Evolutionary conservation across 2,113 vertebrate species (phyloP).

Genomic region (Muntiacus reevesi): DNA sequence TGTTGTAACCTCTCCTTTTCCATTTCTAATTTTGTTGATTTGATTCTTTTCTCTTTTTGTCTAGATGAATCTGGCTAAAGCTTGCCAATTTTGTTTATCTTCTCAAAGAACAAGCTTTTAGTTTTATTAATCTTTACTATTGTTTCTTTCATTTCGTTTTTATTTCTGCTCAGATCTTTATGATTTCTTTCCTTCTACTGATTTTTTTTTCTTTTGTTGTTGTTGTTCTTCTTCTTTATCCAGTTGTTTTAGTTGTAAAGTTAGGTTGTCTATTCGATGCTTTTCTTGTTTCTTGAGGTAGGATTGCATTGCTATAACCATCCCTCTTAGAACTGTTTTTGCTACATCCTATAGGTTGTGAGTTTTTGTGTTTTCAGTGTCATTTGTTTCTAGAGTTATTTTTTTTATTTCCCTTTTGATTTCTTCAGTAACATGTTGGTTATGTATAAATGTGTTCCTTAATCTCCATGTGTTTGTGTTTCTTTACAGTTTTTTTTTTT

Average conservation of each 20-base stretch:
- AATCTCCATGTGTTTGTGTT: not conserved
- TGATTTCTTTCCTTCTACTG: not conserved
- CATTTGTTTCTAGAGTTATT: not conserved
- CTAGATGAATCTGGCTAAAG: not conserved
- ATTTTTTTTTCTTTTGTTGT: no score
- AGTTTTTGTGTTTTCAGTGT: not conserved
- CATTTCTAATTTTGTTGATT: not conserved
- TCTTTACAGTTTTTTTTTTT: not conserved
- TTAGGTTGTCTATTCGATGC: not conserved
- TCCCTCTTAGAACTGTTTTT: not conserved
- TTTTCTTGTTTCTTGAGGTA: not conserved
- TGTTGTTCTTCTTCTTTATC: not conserved
- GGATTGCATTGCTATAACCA: not conserved
- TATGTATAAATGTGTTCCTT: not conserved
- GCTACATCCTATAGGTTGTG: not conserved
- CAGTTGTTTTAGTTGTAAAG: not conserved
- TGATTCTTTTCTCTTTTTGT: not conserved
- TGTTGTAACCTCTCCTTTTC: not conserved
- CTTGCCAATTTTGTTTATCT: not conserved
- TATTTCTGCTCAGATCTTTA: not conserved
- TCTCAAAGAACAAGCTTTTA: not conserved
- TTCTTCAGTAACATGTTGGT: not conserved
- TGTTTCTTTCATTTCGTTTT: not conserved
- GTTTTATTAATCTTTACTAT: not conserved
- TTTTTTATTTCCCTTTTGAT: not conserved